phyloP scores from a whole-genome alignment of 2,797 vertebrate species.

The Leptodactylus fallax region DNA sequence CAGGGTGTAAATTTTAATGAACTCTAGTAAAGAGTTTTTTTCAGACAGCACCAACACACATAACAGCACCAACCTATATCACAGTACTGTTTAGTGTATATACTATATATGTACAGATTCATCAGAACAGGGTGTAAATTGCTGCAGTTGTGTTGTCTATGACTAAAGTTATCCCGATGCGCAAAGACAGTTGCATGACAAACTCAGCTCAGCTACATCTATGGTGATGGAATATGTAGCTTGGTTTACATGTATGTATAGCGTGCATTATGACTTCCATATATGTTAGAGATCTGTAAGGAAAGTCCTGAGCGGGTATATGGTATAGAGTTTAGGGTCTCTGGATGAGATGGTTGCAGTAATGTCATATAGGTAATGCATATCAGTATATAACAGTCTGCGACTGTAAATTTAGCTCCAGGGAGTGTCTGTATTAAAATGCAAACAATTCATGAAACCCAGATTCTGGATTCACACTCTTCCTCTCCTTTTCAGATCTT shows the following conservation, averaged over 20 bases:
- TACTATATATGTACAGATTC: not conserved
- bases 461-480: not conserved
- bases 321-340: not conserved
- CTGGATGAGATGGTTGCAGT: not conserved
- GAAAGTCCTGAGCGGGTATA: not conserved
- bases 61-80: too few species aligned
- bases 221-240: not conserved
- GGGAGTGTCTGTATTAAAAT: not conserved
- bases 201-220: not conserved
- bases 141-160: not conserved
- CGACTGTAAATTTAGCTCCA: not conserved
- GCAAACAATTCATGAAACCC: conserved; percentile 2
- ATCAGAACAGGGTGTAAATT: not conserved
- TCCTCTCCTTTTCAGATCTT: conserved; percentile 80
- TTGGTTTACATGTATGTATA: too few species aligned
- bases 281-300: too few species aligned
- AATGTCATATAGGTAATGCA: not conserved
- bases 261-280: too few species aligned
- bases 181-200: not conserved
- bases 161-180: not conserved
- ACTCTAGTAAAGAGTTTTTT: too few species aligned
- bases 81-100: not conserved
- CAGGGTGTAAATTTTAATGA: too few species aligned
- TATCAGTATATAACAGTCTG: not conserved
- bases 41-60: too few species aligned